A percentile compares a stretch with the other conserved stretches of the same genome.
phyloP scores from a whole-genome alignment of 2,113 vertebrate species.

The Indicator maculatus region DNA sequence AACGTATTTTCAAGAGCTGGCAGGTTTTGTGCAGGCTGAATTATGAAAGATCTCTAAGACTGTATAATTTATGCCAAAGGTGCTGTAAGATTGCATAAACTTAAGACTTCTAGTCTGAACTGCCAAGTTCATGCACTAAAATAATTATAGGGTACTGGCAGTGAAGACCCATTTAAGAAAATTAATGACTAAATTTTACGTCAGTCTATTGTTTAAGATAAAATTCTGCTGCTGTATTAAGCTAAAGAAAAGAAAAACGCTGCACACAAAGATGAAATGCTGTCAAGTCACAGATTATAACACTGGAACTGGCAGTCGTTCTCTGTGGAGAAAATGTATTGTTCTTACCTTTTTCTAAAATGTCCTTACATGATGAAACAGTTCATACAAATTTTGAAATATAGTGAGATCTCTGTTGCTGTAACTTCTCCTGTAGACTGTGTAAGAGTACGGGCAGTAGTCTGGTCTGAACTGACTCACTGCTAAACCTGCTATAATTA shows the following conservation, averaged over 20 bases:
- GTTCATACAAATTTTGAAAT: not conserved
- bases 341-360: conserved; percentile 26
- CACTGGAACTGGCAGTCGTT: conserved; percentile 39
- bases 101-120: conserved; percentile 30
- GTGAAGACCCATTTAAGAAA: conserved; percentile 27
- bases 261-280: conserved; percentile 54
- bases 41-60: conserved; percentile 34
- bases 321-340: not conserved
- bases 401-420: not conserved
- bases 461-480: not conserved
- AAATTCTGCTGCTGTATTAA: conserved; percentile 25
- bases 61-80: conserved; percentile 39
- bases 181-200: conserved; percentile 22
- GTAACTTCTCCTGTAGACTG: not conserved
- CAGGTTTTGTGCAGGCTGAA: conserved; percentile 23
- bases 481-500: not conserved
- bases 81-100: not conserved
- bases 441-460: not conserved
- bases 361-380: not conserved
- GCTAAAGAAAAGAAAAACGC: not conserved
- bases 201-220: conserved; percentile 70
- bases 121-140: not conserved
- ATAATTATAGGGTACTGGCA: conserved; percentile 61
- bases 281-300: conserved; percentile 71
- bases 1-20: conserved; percentile 2